These are phyloP conservation scores for Bursaphelenchus okinawaensis DNA, from an alignment of 2,888 invertebrate genomes.

Conservation along the genomic window DNA sequence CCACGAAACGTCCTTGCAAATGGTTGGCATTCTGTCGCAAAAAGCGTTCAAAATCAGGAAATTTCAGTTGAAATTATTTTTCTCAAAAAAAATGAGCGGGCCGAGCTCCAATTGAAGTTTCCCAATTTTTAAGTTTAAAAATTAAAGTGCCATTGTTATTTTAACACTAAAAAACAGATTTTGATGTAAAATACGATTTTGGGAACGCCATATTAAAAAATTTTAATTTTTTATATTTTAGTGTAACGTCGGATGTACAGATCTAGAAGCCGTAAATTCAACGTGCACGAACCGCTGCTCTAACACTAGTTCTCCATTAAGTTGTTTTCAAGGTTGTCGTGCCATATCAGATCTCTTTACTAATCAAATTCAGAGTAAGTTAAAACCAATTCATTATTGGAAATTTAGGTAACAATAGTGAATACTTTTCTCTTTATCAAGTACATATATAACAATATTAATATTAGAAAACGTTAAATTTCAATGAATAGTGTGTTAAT, in stretches of 20 bases:
- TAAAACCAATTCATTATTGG: too few relatives aligned
- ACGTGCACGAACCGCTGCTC: conserved; percentile 40
- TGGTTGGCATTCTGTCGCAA: too few relatives aligned
- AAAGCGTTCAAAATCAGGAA: too few relatives aligned
- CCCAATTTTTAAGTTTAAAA: too few relatives aligned
- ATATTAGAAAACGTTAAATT: too few relatives aligned
- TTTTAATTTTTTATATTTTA: conserved; percentile 18
- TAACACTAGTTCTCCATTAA: conserved; percentile 24
- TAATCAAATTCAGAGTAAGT: conserved; percentile 44
- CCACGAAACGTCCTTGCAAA: too few relatives aligned
- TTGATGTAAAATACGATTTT: not conserved
- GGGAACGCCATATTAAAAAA: not conserved
- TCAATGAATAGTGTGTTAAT: not conserved
- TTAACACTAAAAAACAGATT: not conserved
- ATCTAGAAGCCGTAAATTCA: conserved; percentile 43
- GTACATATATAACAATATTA: too few relatives aligned
- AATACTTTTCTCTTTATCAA: too few relatives aligned
- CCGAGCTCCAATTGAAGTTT: too few relatives aligned
- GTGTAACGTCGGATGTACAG: conserved; percentile 49
- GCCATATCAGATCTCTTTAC: conserved; percentile 47
- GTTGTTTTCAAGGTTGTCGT: conserved; percentile 48
- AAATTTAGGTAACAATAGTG: too few relatives aligned
- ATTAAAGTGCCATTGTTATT: not conserved
- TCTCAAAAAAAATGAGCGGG: not conserved
- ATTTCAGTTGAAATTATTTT: too few relatives aligned